Evolutionary conservation across 2,113 vertebrate species (phyloP), one percentile per base, ranked within the genome.

Genomic region (pig (Sus scrofa)): DNA sequence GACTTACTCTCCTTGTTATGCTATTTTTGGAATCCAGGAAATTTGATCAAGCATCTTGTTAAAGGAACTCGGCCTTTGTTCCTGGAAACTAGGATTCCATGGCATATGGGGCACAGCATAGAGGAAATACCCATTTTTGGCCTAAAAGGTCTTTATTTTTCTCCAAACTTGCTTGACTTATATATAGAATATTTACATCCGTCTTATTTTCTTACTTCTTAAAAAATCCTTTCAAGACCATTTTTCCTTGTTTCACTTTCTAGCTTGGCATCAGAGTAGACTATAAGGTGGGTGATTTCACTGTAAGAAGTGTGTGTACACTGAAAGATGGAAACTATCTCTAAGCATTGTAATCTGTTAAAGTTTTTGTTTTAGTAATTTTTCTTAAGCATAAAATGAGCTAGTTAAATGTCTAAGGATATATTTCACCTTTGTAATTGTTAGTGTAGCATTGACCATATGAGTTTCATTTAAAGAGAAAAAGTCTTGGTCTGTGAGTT

Each of bases 151-250:
- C 98, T 98, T 98, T 98, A 98, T 98, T 98, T 98, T 98, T 98
- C 98, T 98, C 98, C 97, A 98, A 97, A 98, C 98, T 98, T 98
- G 98, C 98, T 98, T 98, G 98, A 98, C 96, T 98, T 98, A 98
- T 98, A 95, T 98, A 98, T 98, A 98, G 98, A 98, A 97, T 98
- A 98, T 97, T 97, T 98, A 98, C 97, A 98, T 98, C 97, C 97
- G 94, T 98, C 98, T 98, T 98, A 98, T 96, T 97, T 97, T 98
- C 98, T 98, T 98, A 97, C 95, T 93, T 98, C 96, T 98, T 98
- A 97, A 98, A 98, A 97, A 97, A 97, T 96, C 94, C 98, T 98
- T 98, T 98, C 95, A 98, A 98, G 98, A 98, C 93, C 96, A 97
- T 97, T 98, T 98, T 98, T 96, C 98, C 97, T 98, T 95, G 91